Evolutionary conservation across 2,113 vertebrate genomes (phyloP).

Genomic region (Archocentrus centrarchus): DNA sequence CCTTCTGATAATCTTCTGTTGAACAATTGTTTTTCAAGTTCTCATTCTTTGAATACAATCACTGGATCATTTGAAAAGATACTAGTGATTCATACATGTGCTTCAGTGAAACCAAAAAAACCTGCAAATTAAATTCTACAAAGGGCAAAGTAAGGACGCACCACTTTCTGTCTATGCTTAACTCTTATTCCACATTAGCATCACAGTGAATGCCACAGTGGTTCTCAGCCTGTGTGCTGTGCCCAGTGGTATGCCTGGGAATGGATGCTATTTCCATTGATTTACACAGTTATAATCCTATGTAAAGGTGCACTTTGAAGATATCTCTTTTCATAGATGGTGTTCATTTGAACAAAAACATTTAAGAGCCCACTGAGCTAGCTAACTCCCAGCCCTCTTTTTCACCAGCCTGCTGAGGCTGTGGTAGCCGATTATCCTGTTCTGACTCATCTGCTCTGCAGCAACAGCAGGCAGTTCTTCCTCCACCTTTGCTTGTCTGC

Average conservation of each 20-base stretch:
- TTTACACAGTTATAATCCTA: background rate
- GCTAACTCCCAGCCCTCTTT: background rate
- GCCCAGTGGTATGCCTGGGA: background rate
- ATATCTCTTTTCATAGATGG: background rate
- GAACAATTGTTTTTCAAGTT: background rate
- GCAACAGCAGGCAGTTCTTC: background rate
- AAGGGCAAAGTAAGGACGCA: background rate
- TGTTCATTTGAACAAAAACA: conserved; percentile 5
- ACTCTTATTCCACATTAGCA: conserved; percentile 1
- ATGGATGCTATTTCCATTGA: background rate
- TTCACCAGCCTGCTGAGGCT: background rate
- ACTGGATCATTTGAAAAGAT: background rate
- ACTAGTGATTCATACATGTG: background rate
- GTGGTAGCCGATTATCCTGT: background rate
- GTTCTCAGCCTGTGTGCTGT: background rate
- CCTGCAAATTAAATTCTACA: background rate
- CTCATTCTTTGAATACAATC: background rate
- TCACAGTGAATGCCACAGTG: background rate
- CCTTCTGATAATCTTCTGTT: background rate
- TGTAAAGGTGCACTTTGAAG: background rate
- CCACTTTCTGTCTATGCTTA: background rate
- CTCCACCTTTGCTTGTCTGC: background rate
- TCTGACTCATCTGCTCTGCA: conserved; percentile 19
- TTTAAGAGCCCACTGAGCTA: background rate
- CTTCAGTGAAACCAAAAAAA: conserved; percentile 2